Evolutionary conservation across 2,797 vertebrate species (phyloP), one percentile per base, ranked within the genome.

Genomic region (Hydrophis major): DNA sequence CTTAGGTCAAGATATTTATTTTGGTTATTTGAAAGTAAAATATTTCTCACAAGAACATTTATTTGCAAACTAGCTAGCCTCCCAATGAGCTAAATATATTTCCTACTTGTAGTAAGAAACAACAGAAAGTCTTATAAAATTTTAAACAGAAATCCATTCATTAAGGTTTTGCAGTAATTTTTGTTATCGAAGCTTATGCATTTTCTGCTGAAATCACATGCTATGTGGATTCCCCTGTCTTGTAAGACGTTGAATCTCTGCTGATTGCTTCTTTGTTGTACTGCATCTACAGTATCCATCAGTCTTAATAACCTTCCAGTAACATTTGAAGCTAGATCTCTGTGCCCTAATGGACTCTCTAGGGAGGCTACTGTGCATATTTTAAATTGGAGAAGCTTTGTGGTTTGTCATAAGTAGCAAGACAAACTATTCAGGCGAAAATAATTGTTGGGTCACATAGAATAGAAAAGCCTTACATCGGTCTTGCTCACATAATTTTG

Each of bases 231-330:
- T 86, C 32, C 32, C 86, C 83, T 74, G 69, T 59, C 50, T 11
- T 2, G 69, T 25, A 92, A 89, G 56, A 90, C 56, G 1, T 18
- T 16, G 0, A 2, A 2, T 61, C 57, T 2, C 47, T 92, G 89
- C 20, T 94, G 87, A 12, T 91, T 53, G 86, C 66, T 86, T 89
- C 50, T 90, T 94, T 66, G 6, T 55, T 37, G 28, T 59, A 89
- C 78, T 0, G 4, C 57, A n/a, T 61, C 69, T 16, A 2, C 28
- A 87, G 87, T 91, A 91, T 91, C 57, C 22, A 0, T 32, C 94
- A 47, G n/a, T 93, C 91, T 4, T 89, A 92, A 53, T 61, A 87
- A 66, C 27, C 60, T 92, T 92, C 87, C 27, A 83, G 87, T 87
- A 92, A 91, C 32, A 13, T 0, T 91, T 93, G 87, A 91, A 60